phyloP scores from a whole-genome alignment of 2,888 invertebrate genomes.

The Lepidochitona cinerea region DNA sequence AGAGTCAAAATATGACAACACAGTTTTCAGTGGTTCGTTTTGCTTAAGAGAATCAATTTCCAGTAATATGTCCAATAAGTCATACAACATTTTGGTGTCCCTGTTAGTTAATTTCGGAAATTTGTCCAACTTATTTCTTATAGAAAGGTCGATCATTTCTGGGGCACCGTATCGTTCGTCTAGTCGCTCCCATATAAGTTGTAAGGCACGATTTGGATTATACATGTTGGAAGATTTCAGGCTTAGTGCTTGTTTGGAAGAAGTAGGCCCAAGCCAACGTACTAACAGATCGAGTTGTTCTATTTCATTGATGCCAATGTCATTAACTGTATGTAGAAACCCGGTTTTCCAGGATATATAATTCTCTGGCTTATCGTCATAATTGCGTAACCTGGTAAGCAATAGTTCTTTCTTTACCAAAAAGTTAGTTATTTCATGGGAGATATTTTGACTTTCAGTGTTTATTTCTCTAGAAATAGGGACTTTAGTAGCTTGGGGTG shows the following conservation, averaged over 20 bases:
- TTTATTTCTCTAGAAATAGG: too few species aligned
- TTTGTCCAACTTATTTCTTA: conserved; percentile 14
- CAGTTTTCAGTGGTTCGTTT: conserved; percentile 10
- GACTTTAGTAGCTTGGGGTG: too few species aligned
- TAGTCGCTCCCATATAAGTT: conserved; percentile 19
- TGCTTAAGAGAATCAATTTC: conserved; percentile 25
- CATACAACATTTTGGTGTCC: conserved; percentile 21
- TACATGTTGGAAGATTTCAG: conserved; percentile 12
- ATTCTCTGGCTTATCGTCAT: conserved; percentile 27
- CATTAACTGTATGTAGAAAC: conserved; percentile 19
- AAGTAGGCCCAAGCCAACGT: conserved; percentile 26
- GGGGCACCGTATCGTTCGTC: conserved; percentile 19
- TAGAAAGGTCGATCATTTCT: conserved; percentile 15
- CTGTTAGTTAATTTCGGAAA: conserved; percentile 19
- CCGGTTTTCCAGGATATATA: conserved; percentile 26
- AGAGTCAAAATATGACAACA: conserved; percentile 25
- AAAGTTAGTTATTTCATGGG: conserved; percentile 12
- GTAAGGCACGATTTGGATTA: conserved; percentile 10
- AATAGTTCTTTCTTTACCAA: conserved; percentile 25
- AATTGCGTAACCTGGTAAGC: conserved; percentile 20
- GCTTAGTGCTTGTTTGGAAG: conserved; percentile 20
- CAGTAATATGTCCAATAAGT: conserved; percentile 22
- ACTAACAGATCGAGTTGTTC: conserved; percentile 31
- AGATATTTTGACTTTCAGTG: too few species aligned
- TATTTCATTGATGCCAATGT: conserved; percentile 14